These are phyloP conservation scores for Dromococcyx pavoninus DNA, from an alignment of 2,797 vertebrate species.

Conservation along the genomic window DNA sequence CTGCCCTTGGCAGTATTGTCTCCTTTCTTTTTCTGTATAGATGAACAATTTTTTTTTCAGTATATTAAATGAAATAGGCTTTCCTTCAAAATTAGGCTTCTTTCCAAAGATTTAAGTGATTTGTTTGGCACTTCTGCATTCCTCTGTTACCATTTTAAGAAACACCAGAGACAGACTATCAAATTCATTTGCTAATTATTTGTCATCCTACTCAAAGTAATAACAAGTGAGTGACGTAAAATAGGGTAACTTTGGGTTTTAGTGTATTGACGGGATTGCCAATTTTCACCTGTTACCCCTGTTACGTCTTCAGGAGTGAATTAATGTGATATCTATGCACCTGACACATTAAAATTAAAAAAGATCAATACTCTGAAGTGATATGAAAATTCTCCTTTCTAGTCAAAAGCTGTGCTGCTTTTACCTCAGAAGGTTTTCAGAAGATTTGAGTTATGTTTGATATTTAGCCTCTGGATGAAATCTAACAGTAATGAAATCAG, in stretches of 20 bases:
- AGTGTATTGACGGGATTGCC: neutral
- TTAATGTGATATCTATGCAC: neutral
- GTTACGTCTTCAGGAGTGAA: neutral
- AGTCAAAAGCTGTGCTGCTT: neutral
- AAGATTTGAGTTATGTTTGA: slow-evolving; percentile 2
- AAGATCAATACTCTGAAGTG: neutral
- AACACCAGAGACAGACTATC: neutral
- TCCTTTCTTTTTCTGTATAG: neutral
- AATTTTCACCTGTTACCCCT: neutral
- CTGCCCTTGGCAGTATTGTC: neutral
- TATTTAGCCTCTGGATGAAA: slow-evolving; percentile 8
- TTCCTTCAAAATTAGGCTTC: neutral
- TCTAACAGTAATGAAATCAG: neutral
- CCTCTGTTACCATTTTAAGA: neutral
- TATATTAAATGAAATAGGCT: neutral
- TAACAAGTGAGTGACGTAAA: neutral
- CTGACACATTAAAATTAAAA: neutral
- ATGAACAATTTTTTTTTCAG: neutral
- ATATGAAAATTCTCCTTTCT: neutral
- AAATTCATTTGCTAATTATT: neutral
- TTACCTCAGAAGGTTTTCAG: neutral
- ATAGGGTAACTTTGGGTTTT: neutral
- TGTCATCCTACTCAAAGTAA: neutral
- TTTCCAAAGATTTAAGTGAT: neutral
- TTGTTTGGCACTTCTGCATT: neutral